Evolutionary conservation across 2,113 vertebrate species (phyloP), one percentile per base, ranked within the genome.

Genomic region (Stegastes partitus): DNA sequence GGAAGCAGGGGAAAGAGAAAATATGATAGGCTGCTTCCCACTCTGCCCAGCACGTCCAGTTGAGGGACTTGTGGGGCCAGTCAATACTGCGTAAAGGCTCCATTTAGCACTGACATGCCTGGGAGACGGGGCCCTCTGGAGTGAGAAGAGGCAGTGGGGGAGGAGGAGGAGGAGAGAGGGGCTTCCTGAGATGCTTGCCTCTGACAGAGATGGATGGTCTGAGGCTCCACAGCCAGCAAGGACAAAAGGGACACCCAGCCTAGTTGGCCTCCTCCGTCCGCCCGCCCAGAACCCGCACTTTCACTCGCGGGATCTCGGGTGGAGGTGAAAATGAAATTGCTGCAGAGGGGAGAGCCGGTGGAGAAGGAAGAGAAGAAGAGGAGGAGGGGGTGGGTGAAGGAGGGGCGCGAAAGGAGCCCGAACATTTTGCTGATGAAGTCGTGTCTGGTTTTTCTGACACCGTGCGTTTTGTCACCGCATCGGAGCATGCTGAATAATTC

Each of bases 141-240:
- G 90, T 88, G 72, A 65, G 59, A 11, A 54, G 34, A 12, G 23
- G 39, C 5, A 28, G 84, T 74, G 82, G 22, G 84, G 73, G 8
- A 10, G 15, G 11, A 22, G 83, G 77, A 82, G 73, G 72, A 31
- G 8, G 6, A 11, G 23, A 7, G 37, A 15, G 45, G 73, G 91
- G 88, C 90, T 83, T 91, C 87, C 91, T 92, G 83, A 93, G 93
- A 95, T 89, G 87, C 84, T 89, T 25, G 44, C 75, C 55, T 89
- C 87, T 96, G 96, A 98, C 96, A 96, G 88, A 97, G 96, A 98
- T 94, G 95, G 95, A 98, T 96, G 94, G 91, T 92, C 83, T 83
- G 51, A 86, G 90, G 86, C 91, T 89, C 84, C 88, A 86, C 86
- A 92, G 84, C 83, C 83, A 94, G 91, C 95, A 98, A 98, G 96